phyloP scores from a whole-genome alignment of 2,113 vertebrate species.

The Nannobrachium achirus region DNA sequence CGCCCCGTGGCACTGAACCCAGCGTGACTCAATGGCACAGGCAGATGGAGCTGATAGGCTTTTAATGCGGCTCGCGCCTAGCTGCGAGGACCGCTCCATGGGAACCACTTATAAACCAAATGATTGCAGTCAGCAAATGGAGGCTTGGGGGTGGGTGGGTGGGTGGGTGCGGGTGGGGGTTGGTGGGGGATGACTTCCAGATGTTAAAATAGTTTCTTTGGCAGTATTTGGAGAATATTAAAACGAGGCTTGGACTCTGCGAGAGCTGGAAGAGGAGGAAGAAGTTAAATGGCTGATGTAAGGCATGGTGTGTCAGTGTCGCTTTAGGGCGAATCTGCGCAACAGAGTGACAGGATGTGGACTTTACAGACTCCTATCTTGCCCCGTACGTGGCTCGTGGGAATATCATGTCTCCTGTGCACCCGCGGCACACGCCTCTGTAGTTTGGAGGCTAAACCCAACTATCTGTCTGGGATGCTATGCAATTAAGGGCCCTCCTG shows the following conservation, averaged over 20 bases:
- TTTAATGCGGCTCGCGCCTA: conserved; percentile 43
- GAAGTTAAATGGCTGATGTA: conserved; percentile 50
- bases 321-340: conserved; percentile 6
- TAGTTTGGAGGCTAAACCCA: conserved; percentile 58
- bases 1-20: conserved; percentile 22
- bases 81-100: conserved; percentile 57
- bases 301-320: conserved; percentile 31
- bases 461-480: conserved; percentile 32
- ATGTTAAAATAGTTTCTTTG: conserved; percentile 75
- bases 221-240: conserved; percentile 68
- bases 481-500: conserved; percentile 46
- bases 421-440: conserved; percentile 14
- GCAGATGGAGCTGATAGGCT: conserved; percentile 44
- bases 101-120: conserved; percentile 74
- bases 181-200: conserved; percentile 74
- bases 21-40: conserved; percentile 17
- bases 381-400: neutral
- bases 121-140: conserved; percentile 72
- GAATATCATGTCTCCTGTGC: neutral
- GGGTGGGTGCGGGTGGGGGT: conserved; percentile 9
- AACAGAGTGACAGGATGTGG: conserved; percentile 14
- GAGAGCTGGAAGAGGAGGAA: conserved; percentile 28
- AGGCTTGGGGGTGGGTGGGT: conserved; percentile 31
- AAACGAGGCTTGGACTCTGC: conserved; percentile 42
- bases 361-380: neutral